These are phyloP conservation scores for Pelusios castaneus DNA, from an alignment of 2,113 vertebrate genomes.

Conservation along the genomic window DNA sequence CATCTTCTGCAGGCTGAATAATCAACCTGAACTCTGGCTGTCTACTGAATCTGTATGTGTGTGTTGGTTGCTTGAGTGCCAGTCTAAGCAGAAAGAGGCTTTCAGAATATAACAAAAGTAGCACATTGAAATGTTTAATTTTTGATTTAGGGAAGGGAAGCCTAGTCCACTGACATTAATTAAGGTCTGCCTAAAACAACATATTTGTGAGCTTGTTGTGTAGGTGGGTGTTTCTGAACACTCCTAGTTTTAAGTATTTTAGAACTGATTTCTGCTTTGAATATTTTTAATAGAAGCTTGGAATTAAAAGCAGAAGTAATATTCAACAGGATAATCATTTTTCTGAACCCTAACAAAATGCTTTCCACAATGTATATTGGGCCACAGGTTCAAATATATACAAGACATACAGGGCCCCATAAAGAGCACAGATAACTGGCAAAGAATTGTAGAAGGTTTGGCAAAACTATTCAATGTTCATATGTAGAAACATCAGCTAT, in stretches of 20 bases:
- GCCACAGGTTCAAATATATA: not conserved
- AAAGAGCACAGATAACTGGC: not conserved
- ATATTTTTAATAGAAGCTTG: not conserved
- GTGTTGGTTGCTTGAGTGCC: conserved; percentile 5
- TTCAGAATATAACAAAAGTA: not conserved
- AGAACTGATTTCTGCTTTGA: not conserved
- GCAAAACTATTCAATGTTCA: conserved; percentile 14
- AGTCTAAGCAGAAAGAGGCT: not conserved
- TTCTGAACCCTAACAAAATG: not conserved
- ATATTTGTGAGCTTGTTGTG: conserved; percentile 21
- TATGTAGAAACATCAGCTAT: not conserved
- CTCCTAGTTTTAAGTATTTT: not conserved
- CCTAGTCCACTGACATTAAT: not conserved
- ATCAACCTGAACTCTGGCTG: not conserved
- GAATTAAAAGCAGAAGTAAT: not conserved
- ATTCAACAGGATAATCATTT: not conserved
- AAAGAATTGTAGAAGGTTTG: not conserved
- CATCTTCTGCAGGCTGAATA: not conserved
- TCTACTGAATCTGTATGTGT: not conserved
- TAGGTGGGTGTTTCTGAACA: not conserved
- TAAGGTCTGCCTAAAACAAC: conserved; percentile 14
- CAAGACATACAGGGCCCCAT: not conserved
- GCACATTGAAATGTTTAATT: conserved; percentile 11
- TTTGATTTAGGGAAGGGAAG: conserved; percentile 28
- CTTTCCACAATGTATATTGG: not conserved